Base-by-base conservation (phyloP, 1,140 invertebrate genomes). In the Panonychus citri region DNA sequence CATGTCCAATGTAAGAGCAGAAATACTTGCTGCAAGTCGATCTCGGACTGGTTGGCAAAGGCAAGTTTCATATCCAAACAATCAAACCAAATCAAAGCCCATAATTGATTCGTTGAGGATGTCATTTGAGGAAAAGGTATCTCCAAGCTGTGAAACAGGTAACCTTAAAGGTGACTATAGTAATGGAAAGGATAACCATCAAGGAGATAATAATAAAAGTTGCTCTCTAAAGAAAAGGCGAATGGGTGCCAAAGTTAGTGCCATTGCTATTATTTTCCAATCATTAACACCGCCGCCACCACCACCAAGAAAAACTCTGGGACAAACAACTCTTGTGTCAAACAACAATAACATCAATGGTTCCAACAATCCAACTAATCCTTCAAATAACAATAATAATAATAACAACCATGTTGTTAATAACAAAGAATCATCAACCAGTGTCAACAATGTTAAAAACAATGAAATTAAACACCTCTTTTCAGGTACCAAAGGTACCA, bases 1-100 rank as follows among this genome's bases (percentile, higher is more conserved):
- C n/a, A 64, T 64, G 63, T 59, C 61, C 78, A 78, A 68, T 61
- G 65, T 66, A n/a, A 40, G 65, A 56, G 64, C 65, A 43, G 64
- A 66, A 60, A 63, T 66, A 56, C 55, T 66, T 46, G 62, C 63
- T 37, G 64, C 64, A 24, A 66, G 65, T 57, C 59, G 64, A 37
- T 61, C 65, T 10, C 59, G 65, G 28, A 64, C 64, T 37, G 65
- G 65, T n/a, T 66, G 65, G 65, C 49, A 60, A 30, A 57, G 59
- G 3, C 13, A 37, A 30, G 48, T n/a, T 26, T 40, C 21, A 27
- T 13, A 24, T 13, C 50, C 34, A n/a, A 46, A 5, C 24, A 56
- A 26, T 50, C 21, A 42, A 27, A 19, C 46, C 3, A 24, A 39
- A 55, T 57, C 42, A 40, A 49, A 49, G 21, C 55, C 55, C 21